phyloP scores from a whole-genome alignment of 2,797 vertebrate species.

The Enteromius fasciolatus region DNA sequence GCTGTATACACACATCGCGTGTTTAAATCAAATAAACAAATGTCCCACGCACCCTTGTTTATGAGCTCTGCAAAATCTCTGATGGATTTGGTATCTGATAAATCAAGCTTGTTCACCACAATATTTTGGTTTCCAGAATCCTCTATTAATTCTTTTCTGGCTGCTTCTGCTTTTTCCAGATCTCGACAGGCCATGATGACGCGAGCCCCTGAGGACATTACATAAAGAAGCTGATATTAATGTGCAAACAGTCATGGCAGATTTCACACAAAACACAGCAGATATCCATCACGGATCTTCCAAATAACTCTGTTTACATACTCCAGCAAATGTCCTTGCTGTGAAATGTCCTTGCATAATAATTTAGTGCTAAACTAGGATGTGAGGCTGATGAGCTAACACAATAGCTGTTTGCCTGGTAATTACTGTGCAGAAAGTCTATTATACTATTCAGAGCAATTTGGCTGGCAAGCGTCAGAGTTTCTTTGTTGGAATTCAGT shows the following conservation, averaged over 20 bases:
- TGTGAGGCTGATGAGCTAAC: constrained; percentile 44
- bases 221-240: neutral
- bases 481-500: constrained; percentile 68
- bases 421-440: constrained; percentile 69
- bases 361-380: constrained; percentile 46
- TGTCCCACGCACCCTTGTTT: constrained; percentile 78
- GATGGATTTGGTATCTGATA: constrained; percentile 88
- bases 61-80: constrained; percentile 85
- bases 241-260: neutral
- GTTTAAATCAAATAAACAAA: neutral
- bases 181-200: constrained; percentile 91
- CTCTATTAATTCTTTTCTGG: constrained; percentile 81
- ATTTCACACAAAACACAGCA: neutral
- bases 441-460: constrained; percentile 69
- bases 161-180: constrained; percentile 83
- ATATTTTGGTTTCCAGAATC: constrained; percentile 86
- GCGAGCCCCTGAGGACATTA: constrained; percentile 79
- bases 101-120: constrained; percentile 84
- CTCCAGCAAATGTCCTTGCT: constrained; percentile 9
- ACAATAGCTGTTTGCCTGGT: constrained; percentile 65
- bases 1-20: neutral
- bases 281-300: neutral
- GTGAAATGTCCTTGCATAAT: constrained; percentile 42
- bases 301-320: constrained; percentile 31
- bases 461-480: constrained; percentile 62